Percentiles rank a stretch among this genome's conserved stretches.
phyloP scores from a whole-genome alignment of 2,113 vertebrate genomes.

The Macaca mulatta region DNA sequence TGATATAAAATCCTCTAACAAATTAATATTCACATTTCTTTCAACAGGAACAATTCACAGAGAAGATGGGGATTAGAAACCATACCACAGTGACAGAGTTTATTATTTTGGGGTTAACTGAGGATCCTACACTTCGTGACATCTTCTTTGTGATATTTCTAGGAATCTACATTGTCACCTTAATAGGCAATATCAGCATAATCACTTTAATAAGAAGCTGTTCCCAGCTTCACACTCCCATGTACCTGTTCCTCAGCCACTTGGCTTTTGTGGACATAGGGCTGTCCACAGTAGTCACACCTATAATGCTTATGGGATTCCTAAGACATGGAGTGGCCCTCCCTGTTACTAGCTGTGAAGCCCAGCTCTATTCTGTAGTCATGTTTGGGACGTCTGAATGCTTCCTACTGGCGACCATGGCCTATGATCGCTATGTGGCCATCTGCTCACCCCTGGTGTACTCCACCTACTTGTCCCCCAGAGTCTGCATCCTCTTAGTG shows the following conservation, averaged over 20 bases:
- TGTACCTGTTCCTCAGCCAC: slow-evolving; percentile 69
- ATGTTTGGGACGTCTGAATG: slow-evolving; percentile 61
- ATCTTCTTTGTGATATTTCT: slow-evolving; percentile 67
- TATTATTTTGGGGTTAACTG: slow-evolving; percentile 69
- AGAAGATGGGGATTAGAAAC: slow-evolving; percentile 26
- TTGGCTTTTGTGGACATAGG: slow-evolving; percentile 66
- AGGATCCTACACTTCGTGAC: not conserved
- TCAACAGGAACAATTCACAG: slow-evolving; percentile 18
- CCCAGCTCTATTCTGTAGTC: slow-evolving; percentile 39
- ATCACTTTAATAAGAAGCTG: slow-evolving; percentile 52
- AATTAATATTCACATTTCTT: not conserved
- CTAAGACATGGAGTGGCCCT: not conserved
- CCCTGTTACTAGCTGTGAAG: slow-evolving; percentile 51
- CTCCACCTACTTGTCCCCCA: not conserved
- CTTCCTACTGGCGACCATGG: slow-evolving; percentile 75
- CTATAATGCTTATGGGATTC: slow-evolving; percentile 45
- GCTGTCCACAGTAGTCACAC: slow-evolving; percentile 47
- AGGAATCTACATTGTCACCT: slow-evolving; percentile 62
- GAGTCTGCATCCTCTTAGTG: slow-evolving; percentile 23
- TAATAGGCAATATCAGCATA: slow-evolving; percentile 63
- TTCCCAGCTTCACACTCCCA: slow-evolving; percentile 61
- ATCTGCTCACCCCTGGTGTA: slow-evolving; percentile 74
- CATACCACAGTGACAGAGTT: not conserved
- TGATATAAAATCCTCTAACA: not conserved
- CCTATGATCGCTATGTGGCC: slow-evolving; percentile 69